phyloP scores from a whole-genome alignment of 2,797 vertebrate species.

The Takifugu ocellatus region DNA sequence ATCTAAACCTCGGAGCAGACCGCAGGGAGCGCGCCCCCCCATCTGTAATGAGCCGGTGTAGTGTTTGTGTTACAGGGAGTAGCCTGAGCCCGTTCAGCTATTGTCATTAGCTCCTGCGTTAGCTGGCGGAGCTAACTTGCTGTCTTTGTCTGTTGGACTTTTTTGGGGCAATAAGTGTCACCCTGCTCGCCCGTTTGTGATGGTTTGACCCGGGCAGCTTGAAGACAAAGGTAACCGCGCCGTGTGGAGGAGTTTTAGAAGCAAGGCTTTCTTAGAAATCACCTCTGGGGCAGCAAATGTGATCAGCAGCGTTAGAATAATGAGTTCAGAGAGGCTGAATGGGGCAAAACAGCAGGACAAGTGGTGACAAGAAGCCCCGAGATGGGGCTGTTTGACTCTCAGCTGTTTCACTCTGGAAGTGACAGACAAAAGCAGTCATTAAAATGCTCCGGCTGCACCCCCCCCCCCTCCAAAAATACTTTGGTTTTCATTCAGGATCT shows the following conservation, averaged over 20 bases:
- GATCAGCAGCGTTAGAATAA: conserved; percentile 11
- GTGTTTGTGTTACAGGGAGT: conserved; percentile 42
- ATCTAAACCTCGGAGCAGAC: background rate
- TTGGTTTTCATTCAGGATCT: background rate
- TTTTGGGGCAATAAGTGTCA: conserved; percentile 38
- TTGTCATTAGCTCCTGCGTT: conserved; percentile 70
- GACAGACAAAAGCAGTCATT: conserved; percentile 10
- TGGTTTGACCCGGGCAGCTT: conserved; percentile 2
- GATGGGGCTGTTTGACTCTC: background rate
- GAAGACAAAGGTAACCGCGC: background rate
- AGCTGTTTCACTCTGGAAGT: conserved; percentile 28
- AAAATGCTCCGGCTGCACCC: conserved; percentile 5
- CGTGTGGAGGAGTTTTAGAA: conserved; percentile 12
- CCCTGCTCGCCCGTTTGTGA: conserved; percentile 2
- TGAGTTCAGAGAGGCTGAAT: conserved; percentile 15
- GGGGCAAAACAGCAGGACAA: conserved; percentile 7
- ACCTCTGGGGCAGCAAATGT: conserved; percentile 23
- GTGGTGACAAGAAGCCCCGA: too few species aligned
- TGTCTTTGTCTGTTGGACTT: conserved; percentile 68
- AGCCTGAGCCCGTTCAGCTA: conserved; percentile 62
- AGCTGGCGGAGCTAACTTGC: conserved; percentile 62
- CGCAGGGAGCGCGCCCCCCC: too few species aligned
- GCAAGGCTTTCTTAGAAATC: conserved; percentile 20
- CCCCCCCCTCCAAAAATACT: background rate
- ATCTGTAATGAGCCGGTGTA: conserved; percentile 10